Evolutionary conservation across 1,140 invertebrate species (phyloP).

Genomic region (Wasmannia auropunctata): DNA sequence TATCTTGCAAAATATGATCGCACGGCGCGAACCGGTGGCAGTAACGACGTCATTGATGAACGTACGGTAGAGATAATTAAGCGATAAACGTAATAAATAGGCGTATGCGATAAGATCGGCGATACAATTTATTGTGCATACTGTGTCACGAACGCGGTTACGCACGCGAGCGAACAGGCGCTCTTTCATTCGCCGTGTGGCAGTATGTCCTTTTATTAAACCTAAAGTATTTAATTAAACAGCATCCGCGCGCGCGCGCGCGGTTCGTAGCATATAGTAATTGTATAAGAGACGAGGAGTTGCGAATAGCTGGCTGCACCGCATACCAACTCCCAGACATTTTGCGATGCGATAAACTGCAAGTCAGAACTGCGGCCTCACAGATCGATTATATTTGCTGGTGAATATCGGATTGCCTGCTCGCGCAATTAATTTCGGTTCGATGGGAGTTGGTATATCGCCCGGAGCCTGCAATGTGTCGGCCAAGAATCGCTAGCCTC

Average conservation of each 20-base stretch:
- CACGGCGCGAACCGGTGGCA: neutral
- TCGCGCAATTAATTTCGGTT: slow-evolving; percentile 51
- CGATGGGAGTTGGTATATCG: slow-evolving; percentile 1
- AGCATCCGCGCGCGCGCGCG: neutral
- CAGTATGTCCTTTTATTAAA: slow-evolving; percentile 63
- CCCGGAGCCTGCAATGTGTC: neutral
- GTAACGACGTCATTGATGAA: slow-evolving; percentile 37
- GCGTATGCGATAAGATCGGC: slow-evolving; percentile 11
- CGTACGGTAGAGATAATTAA: slow-evolving; percentile 53
- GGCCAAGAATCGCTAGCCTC: slow-evolving; percentile 19
- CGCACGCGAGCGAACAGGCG: neutral
- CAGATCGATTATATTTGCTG: slow-evolving; percentile 45
- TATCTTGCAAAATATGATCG: slow-evolving; percentile 13
- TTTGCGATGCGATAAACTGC: slow-evolving; percentile 21
- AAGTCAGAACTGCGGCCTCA: slow-evolving; percentile 25
- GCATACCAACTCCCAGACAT: slow-evolving; percentile 51
- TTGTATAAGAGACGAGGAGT: slow-evolving; percentile 5
- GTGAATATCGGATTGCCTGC: slow-evolving; percentile 36
- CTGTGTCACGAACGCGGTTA: neutral
- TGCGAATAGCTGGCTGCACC: slow-evolving; percentile 42
- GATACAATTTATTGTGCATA: slow-evolving; percentile 28
- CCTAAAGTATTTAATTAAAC: slow-evolving; percentile 69
- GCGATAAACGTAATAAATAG: slow-evolving; percentile 58
- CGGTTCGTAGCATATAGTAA: slow-evolving; percentile 22
- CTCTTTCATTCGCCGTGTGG: slow-evolving; percentile 34